Percentiles rank a stretch among this genome's conserved stretches.
These are phyloP conservation scores for Lasioglossum baleicum DNA, from an alignment of 1,140 invertebrate genomes.

Conservation along the genomic window DNA sequence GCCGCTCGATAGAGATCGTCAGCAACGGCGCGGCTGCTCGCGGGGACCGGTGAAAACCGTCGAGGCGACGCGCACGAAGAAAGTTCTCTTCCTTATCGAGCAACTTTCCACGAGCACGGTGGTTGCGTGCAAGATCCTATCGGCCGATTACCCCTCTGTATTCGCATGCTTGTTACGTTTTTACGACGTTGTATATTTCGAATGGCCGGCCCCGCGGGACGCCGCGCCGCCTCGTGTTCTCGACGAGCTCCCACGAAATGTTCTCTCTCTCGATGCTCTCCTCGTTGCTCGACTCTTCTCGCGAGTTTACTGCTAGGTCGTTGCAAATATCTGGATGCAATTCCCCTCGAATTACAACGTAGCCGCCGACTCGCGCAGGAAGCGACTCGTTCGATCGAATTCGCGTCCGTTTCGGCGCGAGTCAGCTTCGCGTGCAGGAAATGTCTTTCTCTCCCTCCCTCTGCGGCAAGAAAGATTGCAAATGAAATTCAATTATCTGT, in stretches of 20 bases:
- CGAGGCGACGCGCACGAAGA: slow-evolving; percentile 7
- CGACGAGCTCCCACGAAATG: not conserved
- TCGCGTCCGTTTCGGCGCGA: too few species aligned
- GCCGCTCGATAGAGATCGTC: slow-evolving; percentile 49
- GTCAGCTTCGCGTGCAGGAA: too few species aligned
- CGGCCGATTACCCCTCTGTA: slow-evolving; percentile 13
- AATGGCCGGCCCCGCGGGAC: not conserved
- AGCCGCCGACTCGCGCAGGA: too few species aligned
- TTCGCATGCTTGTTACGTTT: slow-evolving; percentile 34
- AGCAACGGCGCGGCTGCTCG: not conserved
- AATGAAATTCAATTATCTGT: too few species aligned
- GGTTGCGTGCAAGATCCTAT: slow-evolving; percentile 31
- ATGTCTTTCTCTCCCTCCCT: too few species aligned
- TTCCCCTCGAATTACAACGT: too few species aligned
- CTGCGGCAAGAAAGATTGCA: too few species aligned
- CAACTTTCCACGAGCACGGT: not conserved
- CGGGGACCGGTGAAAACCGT: slow-evolving; percentile 33
- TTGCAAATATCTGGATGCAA: too few species aligned
- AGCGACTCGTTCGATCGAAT: too few species aligned
- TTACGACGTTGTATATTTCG: slow-evolving; percentile 22
- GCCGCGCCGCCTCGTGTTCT: not conserved
- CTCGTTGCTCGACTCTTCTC: too few species aligned
- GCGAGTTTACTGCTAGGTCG: too few species aligned
- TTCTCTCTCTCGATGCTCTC: not conserved
- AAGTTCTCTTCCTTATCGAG: slow-evolving; percentile 37